Conservation (phyloP, 2,888 invertebrate species). For the Brenthis ino region DNA sequence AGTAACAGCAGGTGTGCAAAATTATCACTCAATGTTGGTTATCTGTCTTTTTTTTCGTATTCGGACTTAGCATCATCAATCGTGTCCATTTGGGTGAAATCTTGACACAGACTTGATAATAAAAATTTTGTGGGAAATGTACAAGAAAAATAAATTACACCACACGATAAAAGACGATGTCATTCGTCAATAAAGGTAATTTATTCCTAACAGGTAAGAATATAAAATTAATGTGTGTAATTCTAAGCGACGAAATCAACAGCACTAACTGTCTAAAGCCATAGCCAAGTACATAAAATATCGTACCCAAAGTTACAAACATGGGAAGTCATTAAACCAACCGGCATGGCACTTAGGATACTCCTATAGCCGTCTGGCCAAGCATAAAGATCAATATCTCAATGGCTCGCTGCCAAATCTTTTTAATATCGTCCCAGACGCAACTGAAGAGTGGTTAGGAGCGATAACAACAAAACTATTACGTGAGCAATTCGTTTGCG, state of each 20-base stretch:
- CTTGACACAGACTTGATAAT: constrained; percentile 49
- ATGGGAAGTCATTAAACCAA: constrained; percentile 80
- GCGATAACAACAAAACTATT: constrained; percentile 80
- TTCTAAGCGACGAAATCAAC: constrained; percentile 53
- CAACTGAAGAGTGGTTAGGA: constrained; percentile 73
- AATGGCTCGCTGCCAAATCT: constrained; percentile 80
- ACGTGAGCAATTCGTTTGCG: constrained; percentile 67
- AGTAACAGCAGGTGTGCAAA: constrained; percentile 67
- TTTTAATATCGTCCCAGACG: constrained; percentile 79
- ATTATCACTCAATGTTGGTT: constrained; percentile 44
- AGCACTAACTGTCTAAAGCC: constrained; percentile 59
- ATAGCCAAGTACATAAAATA: constrained; percentile 67
- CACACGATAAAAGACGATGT: constrained; percentile 46
- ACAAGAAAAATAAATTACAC: constrained; percentile 47
- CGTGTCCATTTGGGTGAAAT: constrained; percentile 48
- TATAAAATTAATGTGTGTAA: constrained; percentile 49
- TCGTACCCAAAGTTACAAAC: constrained; percentile 70
- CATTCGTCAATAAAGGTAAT: constrained; percentile 49
- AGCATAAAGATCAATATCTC: constrained; percentile 81
- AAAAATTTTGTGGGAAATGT: constrained; percentile 45
- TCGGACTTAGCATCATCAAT: constrained; percentile 48
- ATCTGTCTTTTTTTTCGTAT: constrained; percentile 43
- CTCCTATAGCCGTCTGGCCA: constrained; percentile 76
- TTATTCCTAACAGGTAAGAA: constrained; percentile 46
- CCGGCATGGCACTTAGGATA: constrained; percentile 72